phyloP scores from a whole-genome alignment of 2,888 invertebrate genomes.

The Dryomyza anilis region DNA sequence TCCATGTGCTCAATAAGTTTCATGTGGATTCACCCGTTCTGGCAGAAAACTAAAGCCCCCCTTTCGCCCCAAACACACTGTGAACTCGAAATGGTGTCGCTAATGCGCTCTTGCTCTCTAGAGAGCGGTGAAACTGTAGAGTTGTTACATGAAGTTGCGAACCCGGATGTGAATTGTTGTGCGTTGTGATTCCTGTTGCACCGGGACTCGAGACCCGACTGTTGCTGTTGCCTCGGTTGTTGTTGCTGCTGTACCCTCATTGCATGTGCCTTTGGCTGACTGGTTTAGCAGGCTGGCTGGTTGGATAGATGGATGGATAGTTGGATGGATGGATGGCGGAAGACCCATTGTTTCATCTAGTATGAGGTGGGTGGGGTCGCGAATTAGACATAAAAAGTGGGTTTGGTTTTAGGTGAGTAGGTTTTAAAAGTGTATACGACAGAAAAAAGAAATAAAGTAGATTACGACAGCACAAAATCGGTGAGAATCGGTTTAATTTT shows the following conservation, averaged over 20 bases:
- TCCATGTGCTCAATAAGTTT: too few relatives aligned
- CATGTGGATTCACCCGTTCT: too few relatives aligned
- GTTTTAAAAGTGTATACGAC: background rate
- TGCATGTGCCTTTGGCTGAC: background rate
- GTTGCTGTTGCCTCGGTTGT: conserved; percentile 10
- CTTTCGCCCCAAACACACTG: background rate
- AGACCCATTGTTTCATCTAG: too few relatives aligned
- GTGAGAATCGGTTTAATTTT: conserved; percentile 4
- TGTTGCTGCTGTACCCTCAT: background rate
- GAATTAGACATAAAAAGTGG: too few relatives aligned
- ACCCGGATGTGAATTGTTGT: conserved; percentile 26
- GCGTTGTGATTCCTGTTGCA: conserved; percentile 28
- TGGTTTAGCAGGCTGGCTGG: too few relatives aligned
- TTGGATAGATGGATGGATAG: too few relatives aligned
- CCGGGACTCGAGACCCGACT: conserved; percentile 12
- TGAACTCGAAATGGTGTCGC: background rate
- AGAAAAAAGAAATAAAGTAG: conserved; percentile 18
- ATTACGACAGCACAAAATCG: conserved; percentile 18
- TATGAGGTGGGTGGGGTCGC: too few relatives aligned
- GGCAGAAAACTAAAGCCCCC: background rate
- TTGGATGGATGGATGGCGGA: too few relatives aligned
- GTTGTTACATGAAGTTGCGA: conserved; percentile 25
- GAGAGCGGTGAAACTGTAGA: conserved; percentile 18
- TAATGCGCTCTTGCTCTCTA: background rate
- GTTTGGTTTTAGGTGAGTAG: too few relatives aligned